phyloP scores from a whole-genome alignment of 2,113 vertebrate species.

The Laterallus jamaicensis region DNA sequence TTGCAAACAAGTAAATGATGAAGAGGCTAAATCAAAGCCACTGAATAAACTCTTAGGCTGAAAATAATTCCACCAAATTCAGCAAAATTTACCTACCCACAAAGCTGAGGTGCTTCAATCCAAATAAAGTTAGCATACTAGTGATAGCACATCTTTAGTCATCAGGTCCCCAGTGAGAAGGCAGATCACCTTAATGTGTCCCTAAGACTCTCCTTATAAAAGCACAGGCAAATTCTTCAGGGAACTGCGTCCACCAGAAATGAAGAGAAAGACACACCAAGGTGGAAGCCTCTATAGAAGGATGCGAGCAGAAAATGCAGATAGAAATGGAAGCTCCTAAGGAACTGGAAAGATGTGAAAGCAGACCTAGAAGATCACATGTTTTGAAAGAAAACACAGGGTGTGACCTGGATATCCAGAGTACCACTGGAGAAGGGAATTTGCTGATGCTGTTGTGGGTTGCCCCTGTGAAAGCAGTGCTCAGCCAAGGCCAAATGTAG shows the following conservation, averaged over 20 bases:
- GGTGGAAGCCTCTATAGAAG: not conserved
- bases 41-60: not conserved
- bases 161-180: not conserved
- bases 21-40: conserved; percentile 14
- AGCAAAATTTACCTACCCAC: not conserved
- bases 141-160: not conserved
- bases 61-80: not conserved
- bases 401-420: not conserved
- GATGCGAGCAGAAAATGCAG: not conserved
- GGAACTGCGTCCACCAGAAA: not conserved
- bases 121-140: not conserved
- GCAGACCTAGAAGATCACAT: not conserved
- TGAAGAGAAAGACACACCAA: not conserved
- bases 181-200: not conserved
- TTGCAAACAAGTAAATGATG: conserved; percentile 11
- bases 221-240: not conserved
- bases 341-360: not conserved
- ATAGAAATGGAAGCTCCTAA: not conserved
- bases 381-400: not conserved
- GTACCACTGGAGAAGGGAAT: not conserved
- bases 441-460: not conserved
- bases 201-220: not conserved
- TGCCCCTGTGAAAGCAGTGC: fast-evolving
- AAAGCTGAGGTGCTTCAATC: not conserved
- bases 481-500: not conserved